Base-by-base conservation (phyloP, 2,888 invertebrate species). In the Apodemia mormo region DNA sequence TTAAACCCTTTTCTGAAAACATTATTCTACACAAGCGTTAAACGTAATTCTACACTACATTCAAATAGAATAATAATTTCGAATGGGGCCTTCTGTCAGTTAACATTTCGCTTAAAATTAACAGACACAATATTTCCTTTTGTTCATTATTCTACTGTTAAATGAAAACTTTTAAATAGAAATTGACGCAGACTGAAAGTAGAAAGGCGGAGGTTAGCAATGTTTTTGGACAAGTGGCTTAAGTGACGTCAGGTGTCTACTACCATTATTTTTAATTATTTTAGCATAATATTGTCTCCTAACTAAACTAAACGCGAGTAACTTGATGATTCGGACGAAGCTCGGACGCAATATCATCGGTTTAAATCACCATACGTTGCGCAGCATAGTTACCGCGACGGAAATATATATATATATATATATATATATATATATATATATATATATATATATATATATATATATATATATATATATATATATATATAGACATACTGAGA, bases 81-180 rank as follows among this genome's bases (percentile, higher is more conserved):
- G 14, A 54, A 54, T 54, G 7, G 52, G 52, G 12, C 52, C 52
- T 45, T 52, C 52, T 54, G 52, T 54, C 52, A 22, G 14, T 54
- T 54, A 54, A 54, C 22, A 54, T 54, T 54, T 54, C 8, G 54
- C 14, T 54, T 22, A 54, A 22, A 54, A 54, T 54, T 54, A 54
- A 54, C 54, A 54, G 22, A 54, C 22, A 22, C 54, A 54, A 22
- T 22, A n/a, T 54, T n/a, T 54, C 54, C 54, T 54, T n/a, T 54
- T 54, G 54, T 54, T n/a, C 54, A 54, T 54, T 54, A 54, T 54
- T 54, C 52, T 54, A 54, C 22, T 54, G 22, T 54, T 54, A 54
- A 54, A 54, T 54, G 7, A 54, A n/a, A 22, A 52, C 49, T 54
- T 54, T 54, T 22, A 54, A 54, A 54, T 54, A 22, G 52, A 54